Base-by-base conservation (phyloP, 2,113 vertebrate genomes). In the Struthidea cinerea region DNA sequence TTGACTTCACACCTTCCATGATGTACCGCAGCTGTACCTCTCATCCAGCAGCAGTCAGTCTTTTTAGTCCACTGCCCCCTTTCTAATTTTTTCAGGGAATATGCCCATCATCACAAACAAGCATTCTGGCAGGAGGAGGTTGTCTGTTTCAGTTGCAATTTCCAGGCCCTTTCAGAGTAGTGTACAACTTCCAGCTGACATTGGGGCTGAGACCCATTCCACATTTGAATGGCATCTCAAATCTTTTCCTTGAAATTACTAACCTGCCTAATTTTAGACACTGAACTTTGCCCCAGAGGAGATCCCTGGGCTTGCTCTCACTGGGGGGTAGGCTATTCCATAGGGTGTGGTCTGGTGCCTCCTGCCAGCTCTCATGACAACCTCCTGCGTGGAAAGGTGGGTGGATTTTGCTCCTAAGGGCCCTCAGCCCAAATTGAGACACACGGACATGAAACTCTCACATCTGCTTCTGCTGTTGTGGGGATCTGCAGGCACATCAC, bases 171-270 rank as follows among this genome's bases (percentile, higher is more conserved):
- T 75, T 63, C 37, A 83, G 32, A 75, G 26, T 14, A 70, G 9
- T 2, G 8, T 22, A 47, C 10, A 44, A 33, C 23, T 55, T 67
- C 16, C 55, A 87, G 30, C 3, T 27, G 39, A 68, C 41, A 10
- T 2, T 4, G 0, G 0, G 28, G 16, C n/a, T 79, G 61, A 75
- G 42, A 53, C 35, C 24, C 27, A 42, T 56, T 16, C 4, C 39
- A 18, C 1, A 3, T 46, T 41, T 0, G 1, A 88, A 79, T 9
- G 23, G 10, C 28, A 37, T 4, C 23, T 71, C 61, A 42, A 30
- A 35, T 41, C 2, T 59, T 64, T 39, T 44, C 30, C 39, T 76
- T 11, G 33, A 50, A 76, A 73, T 73, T 18, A 60, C n/a, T 19
- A 55, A 42, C 21, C 6, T 30, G 16, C 11, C 9, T 60, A 42